These are phyloP conservation scores for Siniperca undulata DNA, from an alignment of 2,797 vertebrate genomes.

Conservation along the genomic window DNA sequence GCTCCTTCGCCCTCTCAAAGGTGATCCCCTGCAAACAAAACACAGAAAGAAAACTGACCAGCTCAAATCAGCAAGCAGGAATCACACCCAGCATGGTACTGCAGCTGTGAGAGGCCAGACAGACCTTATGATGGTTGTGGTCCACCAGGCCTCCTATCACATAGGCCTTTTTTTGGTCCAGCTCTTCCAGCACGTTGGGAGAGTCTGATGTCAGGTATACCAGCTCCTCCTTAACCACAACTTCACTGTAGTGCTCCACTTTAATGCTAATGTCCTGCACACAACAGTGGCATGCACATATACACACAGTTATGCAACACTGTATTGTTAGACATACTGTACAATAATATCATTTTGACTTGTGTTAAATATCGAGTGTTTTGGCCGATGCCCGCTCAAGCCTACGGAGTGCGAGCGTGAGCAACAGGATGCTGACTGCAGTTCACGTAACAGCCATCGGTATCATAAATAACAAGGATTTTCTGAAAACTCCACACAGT, in stretches of 20 bases:
- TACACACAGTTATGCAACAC: background rate
- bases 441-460: too few species aligned
- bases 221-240: slow-evolving; percentile 91
- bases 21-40: slow-evolving; percentile 84
- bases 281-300: background rate
- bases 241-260: slow-evolving; percentile 90
- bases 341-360: background rate
- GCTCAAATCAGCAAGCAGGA: background rate
- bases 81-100: too few species aligned
- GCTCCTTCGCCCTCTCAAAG: slow-evolving; percentile 89
- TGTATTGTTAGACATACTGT: too few species aligned
- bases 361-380: too few species aligned
- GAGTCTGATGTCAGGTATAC: slow-evolving; percentile 98
- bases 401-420: too few species aligned
- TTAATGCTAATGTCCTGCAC: slow-evolving; percentile 92
- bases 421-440: too few species aligned
- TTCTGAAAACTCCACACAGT: too few species aligned
- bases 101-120: background rate
- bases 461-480: too few species aligned
- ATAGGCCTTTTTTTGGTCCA: slow-evolving; percentile 94
- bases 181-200: slow-evolving; percentile 90
- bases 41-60: background rate
- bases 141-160: slow-evolving; percentile 98
- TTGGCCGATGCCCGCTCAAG: too few species aligned
- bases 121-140: slow-evolving; percentile 98